Evolutionary conservation across 2,888 invertebrate genomes (phyloP).

Genomic region (Drepana falcataria): DNA sequence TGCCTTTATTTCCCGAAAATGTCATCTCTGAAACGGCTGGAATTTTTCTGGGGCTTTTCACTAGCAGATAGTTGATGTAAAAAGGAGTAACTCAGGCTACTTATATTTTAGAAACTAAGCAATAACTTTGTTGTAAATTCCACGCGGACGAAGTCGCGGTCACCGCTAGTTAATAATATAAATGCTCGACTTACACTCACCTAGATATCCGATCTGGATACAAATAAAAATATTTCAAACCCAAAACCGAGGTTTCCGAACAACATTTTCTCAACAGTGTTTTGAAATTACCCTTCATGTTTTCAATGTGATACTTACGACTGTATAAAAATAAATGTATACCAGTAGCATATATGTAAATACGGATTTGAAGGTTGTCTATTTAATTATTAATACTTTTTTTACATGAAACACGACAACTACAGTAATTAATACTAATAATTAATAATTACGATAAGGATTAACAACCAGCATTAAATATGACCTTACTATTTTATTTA

Average conservation of each 20-base stretch:
- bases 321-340: constrained; percentile 5
- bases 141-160: no score
- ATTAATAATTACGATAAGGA: background rate
- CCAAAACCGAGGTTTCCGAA: constrained; percentile 49
- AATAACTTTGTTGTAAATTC: no score
- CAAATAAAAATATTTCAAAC: constrained; percentile 64
- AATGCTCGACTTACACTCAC: constrained; percentile 23
- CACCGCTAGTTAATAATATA: background rate
- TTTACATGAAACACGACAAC: background rate
- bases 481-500: background rate
- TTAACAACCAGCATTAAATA: background rate
- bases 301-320: background rate
- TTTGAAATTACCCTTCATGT: constrained; percentile 35
- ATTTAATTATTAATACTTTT: background rate
- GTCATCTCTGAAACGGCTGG: no score
- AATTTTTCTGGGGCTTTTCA: no score
- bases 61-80: no score
- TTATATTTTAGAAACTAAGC: no score
- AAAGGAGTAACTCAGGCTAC: no score
- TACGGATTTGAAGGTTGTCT: background rate
- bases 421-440: background rate
- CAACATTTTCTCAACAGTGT: constrained; percentile 46
- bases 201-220: constrained; percentile 61
- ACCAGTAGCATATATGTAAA: background rate
- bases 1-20: no score